These are phyloP conservation scores for Perccottus glenii DNA, from an alignment of 2,113 vertebrate genomes.

Conservation along the genomic window DNA sequence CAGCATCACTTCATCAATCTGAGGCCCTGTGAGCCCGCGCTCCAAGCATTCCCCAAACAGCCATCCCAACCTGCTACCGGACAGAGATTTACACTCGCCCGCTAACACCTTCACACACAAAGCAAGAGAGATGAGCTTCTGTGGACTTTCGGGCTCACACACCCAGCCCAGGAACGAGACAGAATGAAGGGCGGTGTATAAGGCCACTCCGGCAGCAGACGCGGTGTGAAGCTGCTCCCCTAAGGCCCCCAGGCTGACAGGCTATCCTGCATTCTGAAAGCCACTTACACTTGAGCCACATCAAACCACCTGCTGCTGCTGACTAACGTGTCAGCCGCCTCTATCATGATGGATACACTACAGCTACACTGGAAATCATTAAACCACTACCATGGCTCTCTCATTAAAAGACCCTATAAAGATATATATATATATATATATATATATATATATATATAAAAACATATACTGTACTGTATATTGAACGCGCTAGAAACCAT, in stretches of 20 bases:
- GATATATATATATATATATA: background rate
- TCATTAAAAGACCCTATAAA: constrained; percentile 12
- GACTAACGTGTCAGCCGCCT: constrained; percentile 60
- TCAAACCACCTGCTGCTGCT: constrained; percentile 73
- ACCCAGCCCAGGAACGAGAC: constrained; percentile 7
- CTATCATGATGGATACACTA: constrained; percentile 69
- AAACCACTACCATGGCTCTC: constrained; percentile 51
- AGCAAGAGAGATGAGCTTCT: constrained; percentile 59
- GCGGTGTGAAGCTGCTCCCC: constrained; percentile 64
- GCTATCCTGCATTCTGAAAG: constrained; percentile 74
- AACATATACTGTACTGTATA: too few relatives aligned
- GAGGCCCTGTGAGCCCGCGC: constrained; percentile 66
- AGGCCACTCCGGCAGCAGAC: constrained; percentile 65
- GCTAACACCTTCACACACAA: constrained; percentile 52
- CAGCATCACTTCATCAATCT: constrained; percentile 81
- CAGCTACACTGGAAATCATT: constrained; percentile 56
- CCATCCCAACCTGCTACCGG: constrained; percentile 69
- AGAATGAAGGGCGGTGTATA: constrained; percentile 46
- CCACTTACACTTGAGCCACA: constrained; percentile 74
- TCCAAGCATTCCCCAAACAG: constrained; percentile 73
- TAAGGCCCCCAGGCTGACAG: constrained; percentile 70
- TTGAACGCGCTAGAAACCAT: too few relatives aligned
- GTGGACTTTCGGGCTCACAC: constrained; percentile 20
- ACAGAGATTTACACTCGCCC: constrained; percentile 75
- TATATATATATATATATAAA: too few relatives aligned